phyloP scores from a whole-genome alignment of 2,888 invertebrate species.

The Leucophora obtusa region DNA sequence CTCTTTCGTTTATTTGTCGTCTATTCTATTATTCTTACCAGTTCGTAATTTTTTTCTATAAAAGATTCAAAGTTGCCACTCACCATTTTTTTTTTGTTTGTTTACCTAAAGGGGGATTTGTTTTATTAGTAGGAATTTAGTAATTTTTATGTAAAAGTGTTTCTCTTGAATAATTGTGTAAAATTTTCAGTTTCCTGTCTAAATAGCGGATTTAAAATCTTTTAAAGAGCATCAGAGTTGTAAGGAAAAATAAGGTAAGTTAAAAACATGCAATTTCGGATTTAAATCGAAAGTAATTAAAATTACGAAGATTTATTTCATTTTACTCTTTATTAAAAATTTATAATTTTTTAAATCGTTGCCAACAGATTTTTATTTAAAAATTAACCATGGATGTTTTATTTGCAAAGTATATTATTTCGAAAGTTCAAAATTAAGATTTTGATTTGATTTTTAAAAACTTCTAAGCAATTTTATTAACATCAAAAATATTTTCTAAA shows the following conservation, averaged over 20 bases:
- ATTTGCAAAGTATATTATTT: no score
- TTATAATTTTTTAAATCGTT: no score
- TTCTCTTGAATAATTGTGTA: not conserved
- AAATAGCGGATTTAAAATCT: not conserved
- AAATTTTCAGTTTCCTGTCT: not conserved
- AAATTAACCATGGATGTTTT: no score
- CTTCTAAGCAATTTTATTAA: no score
- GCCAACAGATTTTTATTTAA: no score
- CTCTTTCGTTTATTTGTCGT: slow-evolving; percentile 19
- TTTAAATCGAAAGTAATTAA: no score
- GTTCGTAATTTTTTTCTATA: slow-evolving; percentile 7
- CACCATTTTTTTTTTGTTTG: slow-evolving; percentile 8
- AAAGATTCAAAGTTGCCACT: slow-evolving; percentile 45
- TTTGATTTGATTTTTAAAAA: no score
- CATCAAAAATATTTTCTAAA: no score
- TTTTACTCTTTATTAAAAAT: no score
- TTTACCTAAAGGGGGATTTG: not conserved
- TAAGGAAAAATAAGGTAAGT: not conserved
- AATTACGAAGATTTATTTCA: no score
- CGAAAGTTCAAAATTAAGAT: no score
- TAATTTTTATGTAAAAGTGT: slow-evolving; percentile 12
- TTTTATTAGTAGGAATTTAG: slow-evolving; percentile 8
- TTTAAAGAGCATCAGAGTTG: not conserved
- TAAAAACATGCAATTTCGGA: not conserved
- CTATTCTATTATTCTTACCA: not conserved